Conservation (phyloP, 2,888 invertebrate species). For the Coleophora flavipennella region DNA sequence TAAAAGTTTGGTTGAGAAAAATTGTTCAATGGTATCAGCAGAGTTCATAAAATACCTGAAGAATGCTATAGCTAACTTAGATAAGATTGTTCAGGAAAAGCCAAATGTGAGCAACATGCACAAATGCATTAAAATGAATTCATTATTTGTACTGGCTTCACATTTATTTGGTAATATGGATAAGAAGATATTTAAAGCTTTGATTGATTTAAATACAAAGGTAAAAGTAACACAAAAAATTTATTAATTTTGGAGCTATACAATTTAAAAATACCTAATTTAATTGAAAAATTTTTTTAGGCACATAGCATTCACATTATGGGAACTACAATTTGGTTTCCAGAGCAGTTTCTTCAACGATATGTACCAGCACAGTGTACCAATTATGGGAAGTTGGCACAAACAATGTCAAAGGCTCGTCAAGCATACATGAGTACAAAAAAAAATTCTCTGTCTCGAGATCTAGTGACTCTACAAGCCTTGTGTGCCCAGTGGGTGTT, state of each 20-base stretch:
- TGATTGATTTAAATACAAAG: conserved; percentile 85
- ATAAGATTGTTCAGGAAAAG: conserved; percentile 64
- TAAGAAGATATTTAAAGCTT: conserved; percentile 80
- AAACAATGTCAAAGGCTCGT: conserved; percentile 62
- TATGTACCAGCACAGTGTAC: conserved; percentile 73
- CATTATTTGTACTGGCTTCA: conserved; percentile 77
- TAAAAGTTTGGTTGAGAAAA: conserved; percentile 59
- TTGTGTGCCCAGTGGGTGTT: conserved; percentile 51
- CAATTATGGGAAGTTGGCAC: conserved; percentile 57
- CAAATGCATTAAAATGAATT: conserved; percentile 78
- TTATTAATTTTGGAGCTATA: conserved; percentile 3
- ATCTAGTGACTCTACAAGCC: conserved; percentile 63
- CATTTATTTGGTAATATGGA: conserved; percentile 84
- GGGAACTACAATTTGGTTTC: conserved; percentile 89
- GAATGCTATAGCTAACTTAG: conserved; percentile 75
- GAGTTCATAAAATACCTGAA: conserved; percentile 80
- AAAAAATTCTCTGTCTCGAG: conserved; percentile 74
- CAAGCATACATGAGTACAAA: conserved; percentile 71
- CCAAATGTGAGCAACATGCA: conserved; percentile 66
- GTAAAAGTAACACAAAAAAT: conserved; percentile 34
- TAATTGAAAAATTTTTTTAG: conserved; percentile 48
- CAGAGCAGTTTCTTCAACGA: conserved; percentile 83
- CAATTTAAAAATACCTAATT: too few species aligned
- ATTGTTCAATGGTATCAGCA: conserved; percentile 52
- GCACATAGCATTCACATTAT: conserved; percentile 84